Conservation (phyloP, 2,797 vertebrate genomes). For the Vultur gryphus region DNA sequence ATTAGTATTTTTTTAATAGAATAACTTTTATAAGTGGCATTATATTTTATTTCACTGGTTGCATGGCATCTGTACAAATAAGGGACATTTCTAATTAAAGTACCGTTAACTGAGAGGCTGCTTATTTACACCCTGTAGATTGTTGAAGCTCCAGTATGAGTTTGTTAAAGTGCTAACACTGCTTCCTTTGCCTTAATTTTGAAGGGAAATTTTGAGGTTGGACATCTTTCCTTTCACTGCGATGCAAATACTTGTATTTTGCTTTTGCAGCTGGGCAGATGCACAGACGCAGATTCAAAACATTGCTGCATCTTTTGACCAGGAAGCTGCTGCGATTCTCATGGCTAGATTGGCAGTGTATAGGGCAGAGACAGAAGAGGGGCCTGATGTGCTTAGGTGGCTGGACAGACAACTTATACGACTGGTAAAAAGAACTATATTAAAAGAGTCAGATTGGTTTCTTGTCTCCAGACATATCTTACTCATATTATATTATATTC, state of each 20-base stretch:
- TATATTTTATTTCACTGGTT: background rate
- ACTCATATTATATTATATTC: background rate
- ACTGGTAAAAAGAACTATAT: constrained; percentile 76
- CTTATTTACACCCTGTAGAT: background rate
- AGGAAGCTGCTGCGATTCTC: constrained; percentile 93
- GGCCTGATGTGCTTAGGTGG: constrained; percentile 96
- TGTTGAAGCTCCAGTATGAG: background rate
- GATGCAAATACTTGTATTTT: background rate
- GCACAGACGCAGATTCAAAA: constrained; percentile 95
- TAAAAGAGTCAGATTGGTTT: background rate
- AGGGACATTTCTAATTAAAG: background rate
- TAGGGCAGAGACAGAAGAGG: constrained; percentile 93
- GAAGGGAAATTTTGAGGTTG: background rate
- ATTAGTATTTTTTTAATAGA: background rate
- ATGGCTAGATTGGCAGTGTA: constrained; percentile 95
- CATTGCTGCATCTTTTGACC: constrained; percentile 95
- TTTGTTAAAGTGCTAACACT: background rate
- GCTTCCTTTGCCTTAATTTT: background rate
- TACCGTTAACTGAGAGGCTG: background rate
- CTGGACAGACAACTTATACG: constrained; percentile 94
- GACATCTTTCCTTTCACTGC: background rate
- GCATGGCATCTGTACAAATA: background rate
- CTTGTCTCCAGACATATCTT: background rate
- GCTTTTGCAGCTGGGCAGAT: constrained; percentile 89
- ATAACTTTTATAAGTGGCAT: background rate